phyloP scores from a whole-genome alignment of 1,140 invertebrate genomes.

The Gyrodactylus salaris region DNA sequence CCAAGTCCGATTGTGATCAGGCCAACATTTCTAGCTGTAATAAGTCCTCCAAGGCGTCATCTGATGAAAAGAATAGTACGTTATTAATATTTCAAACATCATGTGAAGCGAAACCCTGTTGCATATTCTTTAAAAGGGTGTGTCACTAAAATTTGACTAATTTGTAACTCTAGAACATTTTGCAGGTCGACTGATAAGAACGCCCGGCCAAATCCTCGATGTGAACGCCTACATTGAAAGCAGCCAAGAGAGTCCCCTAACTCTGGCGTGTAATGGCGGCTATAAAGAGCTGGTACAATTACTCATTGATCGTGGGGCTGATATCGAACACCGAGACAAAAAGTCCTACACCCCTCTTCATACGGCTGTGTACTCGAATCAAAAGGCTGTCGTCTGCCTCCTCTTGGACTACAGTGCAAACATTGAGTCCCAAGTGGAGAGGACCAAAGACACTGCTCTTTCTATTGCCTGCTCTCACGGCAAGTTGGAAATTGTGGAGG shows the following conservation, averaged over 20 bases:
- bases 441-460: constrained; percentile 86
- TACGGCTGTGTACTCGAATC: constrained; percentile 71
- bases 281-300: constrained; percentile 72
- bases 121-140: too few species aligned
- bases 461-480: constrained; percentile 86
- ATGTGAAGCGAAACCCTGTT: too few species aligned
- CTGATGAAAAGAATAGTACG: too few species aligned
- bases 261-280: constrained; percentile 73
- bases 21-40: too few species aligned
- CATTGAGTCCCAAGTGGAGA: constrained; percentile 82
- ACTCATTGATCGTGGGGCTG: constrained; percentile 48
- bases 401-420: constrained; percentile 27
- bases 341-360: constrained; percentile 73
- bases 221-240: not conserved
- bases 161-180: too few species aligned
- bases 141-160: too few species aligned
- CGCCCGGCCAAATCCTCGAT: not conserved
- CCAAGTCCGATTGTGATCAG: too few species aligned
- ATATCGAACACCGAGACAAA: constrained; percentile 88
- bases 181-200: not conserved
- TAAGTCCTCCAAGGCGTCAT: too few species aligned
- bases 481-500: constrained; percentile 69
- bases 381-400: constrained; percentile 47
- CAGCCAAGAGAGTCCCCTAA: constrained; percentile 44
- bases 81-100: too few species aligned